Conservation (phyloP, 1,140 invertebrate species). For the Ridgeia piscesae region DNA sequence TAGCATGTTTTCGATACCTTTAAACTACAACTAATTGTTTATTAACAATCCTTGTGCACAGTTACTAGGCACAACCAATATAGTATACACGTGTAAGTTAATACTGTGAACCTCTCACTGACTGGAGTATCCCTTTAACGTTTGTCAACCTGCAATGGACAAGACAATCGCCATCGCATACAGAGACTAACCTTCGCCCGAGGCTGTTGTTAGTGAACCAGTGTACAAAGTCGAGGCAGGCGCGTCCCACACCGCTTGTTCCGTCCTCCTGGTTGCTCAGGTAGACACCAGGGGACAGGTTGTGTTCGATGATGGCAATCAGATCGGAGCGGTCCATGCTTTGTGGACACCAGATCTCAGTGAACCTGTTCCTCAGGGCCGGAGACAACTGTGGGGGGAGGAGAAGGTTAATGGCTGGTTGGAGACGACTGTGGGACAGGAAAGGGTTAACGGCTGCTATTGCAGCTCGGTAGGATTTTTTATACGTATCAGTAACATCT, state of each 20-base stretch:
- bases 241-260: conserved; percentile 65
- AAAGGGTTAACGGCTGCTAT: too few species aligned
- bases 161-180: conserved; percentile 28
- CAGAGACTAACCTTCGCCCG: conserved; percentile 64
- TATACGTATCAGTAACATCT: too few species aligned
- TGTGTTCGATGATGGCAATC: conserved; percentile 76
- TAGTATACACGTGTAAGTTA: too few species aligned
- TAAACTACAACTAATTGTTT: too few species aligned
- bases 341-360: conserved; percentile 96
- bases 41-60: too few species aligned
- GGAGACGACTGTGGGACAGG: too few species aligned
- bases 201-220: conserved; percentile 74
- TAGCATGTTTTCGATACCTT: too few species aligned
- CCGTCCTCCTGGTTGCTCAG: conserved; percentile 63
- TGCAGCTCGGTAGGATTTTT: too few species aligned
- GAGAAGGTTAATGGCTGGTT: neutral
- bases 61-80: too few species aligned
- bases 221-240: conserved; percentile 77
- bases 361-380: conserved; percentile 94
- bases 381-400: conserved; percentile 74
- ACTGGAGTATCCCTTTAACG: too few species aligned
- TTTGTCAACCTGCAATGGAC: too few species aligned
- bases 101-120: too few species aligned
- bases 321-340: conserved; percentile 73
- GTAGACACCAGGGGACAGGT: conserved; percentile 64